Conservation (phyloP, 2,797 vertebrate genomes). For the Hyperoplus immaculatus region DNA sequence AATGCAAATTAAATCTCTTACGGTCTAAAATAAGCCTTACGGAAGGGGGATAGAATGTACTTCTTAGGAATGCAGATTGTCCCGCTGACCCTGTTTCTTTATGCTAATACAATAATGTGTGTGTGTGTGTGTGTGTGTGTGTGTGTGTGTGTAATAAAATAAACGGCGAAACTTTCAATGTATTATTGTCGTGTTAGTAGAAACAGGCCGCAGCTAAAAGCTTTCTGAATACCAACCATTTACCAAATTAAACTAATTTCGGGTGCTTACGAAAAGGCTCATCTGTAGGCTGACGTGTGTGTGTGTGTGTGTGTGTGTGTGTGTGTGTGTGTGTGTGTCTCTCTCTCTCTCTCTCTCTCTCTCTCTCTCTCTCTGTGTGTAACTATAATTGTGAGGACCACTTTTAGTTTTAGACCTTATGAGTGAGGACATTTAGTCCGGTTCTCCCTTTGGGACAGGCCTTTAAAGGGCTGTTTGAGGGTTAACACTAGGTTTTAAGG, state of each 20-base stretch:
- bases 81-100: conserved; percentile 87
- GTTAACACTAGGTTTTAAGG: no score
- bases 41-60: conserved; percentile 67
- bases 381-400: no score
- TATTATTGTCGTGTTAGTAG: conserved; percentile 92
- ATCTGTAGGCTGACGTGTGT: conserved; percentile 94
- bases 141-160: no score
- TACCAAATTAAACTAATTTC: conserved; percentile 99
- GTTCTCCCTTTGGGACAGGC: no score
- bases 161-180: conserved; percentile 91
- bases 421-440: no score
- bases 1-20: conserved; percentile 74
- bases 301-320: no score
- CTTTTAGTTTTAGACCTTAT: no score
- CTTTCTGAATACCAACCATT: conserved; percentile 97
- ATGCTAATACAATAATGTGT: conserved; percentile 87
- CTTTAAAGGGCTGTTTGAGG: no score
- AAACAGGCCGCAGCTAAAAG: conserved; percentile 90
- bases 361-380: no score
- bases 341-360: no score
- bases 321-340: no score
- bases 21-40: conserved; percentile 47
- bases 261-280: conserved; percentile 97
- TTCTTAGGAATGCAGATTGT: conserved; percentile 92
- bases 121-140: no score